Evolutionary conservation across 2,113 vertebrate species (phyloP).

Genomic region (Phalacrocorax pelagicus): DNA sequence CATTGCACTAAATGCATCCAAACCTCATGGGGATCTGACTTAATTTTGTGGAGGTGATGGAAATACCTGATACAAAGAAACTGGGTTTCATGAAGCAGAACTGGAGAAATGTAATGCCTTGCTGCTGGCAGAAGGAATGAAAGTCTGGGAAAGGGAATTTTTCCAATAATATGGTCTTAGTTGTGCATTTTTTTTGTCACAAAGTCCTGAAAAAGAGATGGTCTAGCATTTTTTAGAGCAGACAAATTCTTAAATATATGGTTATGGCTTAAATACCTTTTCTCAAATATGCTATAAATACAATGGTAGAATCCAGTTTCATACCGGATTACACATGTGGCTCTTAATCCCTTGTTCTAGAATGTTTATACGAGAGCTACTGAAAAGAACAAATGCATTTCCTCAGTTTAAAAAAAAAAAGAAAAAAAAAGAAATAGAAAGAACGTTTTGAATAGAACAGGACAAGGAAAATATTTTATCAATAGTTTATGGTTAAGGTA

Average conservation of each 20-base stretch:
- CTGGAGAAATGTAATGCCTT: not conserved
- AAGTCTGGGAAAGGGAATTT: not conserved
- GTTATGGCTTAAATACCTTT: not conserved
- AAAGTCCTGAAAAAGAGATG: not conserved
- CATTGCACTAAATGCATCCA: not conserved
- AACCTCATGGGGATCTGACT: not conserved
- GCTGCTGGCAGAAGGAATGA: not conserved
- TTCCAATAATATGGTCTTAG: not conserved
- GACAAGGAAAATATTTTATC: not conserved
- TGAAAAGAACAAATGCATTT: not conserved
- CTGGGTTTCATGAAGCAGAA: not conserved
- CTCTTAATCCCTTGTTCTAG: not conserved
- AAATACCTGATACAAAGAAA: not conserved
- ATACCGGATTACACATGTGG: not conserved
- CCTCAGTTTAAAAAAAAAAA: not conserved
- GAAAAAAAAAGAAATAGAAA: not conserved
- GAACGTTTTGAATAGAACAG: not conserved
- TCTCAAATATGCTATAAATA: not conserved
- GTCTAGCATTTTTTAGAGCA: not conserved
- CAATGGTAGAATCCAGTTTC: not conserved
- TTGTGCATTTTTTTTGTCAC: not conserved
- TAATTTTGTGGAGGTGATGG: not conserved
- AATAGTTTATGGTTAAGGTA: not conserved
- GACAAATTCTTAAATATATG: not conserved
- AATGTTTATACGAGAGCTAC: not conserved